Base-by-base conservation (phyloP, 2,113 vertebrate species). In the Boleophthalmus pectinirostris region DNA sequence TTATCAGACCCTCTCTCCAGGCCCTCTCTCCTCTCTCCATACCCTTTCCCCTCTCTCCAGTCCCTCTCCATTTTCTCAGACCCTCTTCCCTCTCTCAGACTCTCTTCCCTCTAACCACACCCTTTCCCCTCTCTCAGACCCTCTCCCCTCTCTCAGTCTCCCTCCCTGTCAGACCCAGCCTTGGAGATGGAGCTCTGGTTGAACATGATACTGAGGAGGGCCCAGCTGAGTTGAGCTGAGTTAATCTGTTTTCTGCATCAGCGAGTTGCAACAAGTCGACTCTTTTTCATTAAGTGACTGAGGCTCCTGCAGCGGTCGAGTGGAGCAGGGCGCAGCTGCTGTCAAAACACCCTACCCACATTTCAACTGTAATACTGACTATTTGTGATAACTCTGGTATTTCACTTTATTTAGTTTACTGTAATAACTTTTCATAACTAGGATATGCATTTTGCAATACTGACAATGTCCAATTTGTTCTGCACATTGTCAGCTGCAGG, bases 201-300 rank as follows among this genome's bases (percentile, higher is more conserved):
- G 83, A 75, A 83, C 84, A 79, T 80, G 81, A 85, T 86, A 82
- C 81, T 75, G 79, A 83, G 77, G 64, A 77, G 73, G 73, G 79
- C 81, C 73, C 81, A 78, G 84, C 88, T 82, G 82, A 93, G 89
- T 93, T 92, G 82, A 78, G 84, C 88, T 82, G 82, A 93, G 89
- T 93, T 92, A 83, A 93, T 93, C 88, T 90, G 84, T 92, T 93
- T 93, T 93, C 91, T 92, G 90, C 91, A 92, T 91, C 90, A 86
- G 74, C 80, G 88, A 86, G 84, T 89, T 85, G 88, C 88, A 88
- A 94, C 91, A 91, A 90, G 92, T 92, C 88, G 85, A 87, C 90
- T 90, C 83, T 90, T 89, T 93, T 92, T 92, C 89, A 93, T 92
- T 89, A 90, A 89, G 87, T 78, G 88, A 88, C 81, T 70, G 82